These are phyloP conservation scores for Dendrolimus kikuchii DNA, from an alignment of 1,140 invertebrate genomes.

Conservation along the genomic window DNA sequence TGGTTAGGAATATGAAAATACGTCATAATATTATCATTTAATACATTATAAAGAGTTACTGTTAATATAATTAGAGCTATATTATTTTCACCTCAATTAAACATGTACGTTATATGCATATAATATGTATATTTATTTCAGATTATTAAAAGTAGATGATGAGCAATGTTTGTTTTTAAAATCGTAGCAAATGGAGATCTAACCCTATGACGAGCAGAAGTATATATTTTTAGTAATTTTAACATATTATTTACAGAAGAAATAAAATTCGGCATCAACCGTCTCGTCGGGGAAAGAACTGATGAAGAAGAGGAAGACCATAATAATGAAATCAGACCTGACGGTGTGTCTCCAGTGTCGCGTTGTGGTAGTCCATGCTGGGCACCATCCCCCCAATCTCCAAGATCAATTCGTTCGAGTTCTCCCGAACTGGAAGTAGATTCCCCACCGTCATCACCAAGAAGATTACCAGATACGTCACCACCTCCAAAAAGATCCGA, in stretches of 20 bases:
- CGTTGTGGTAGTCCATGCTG: slow-evolving; percentile 65
- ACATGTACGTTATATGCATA: too few species aligned
- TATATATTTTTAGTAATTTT: slow-evolving; percentile 1
- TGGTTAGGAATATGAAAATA: too few species aligned
- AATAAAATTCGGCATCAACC: slow-evolving; percentile 82
- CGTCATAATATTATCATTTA: too few species aligned
- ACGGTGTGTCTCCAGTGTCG: slow-evolving; percentile 55
- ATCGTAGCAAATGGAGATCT: too few species aligned
- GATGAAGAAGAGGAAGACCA: slow-evolving; percentile 70
- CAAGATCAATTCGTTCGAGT: slow-evolving; percentile 73
- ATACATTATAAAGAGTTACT: too few species aligned
- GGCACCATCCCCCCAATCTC: slow-evolving; percentile 66
- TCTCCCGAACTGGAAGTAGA: slow-evolving; percentile 82
- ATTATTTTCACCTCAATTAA: too few species aligned
- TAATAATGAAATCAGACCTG: slow-evolving; percentile 61
- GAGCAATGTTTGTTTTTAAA: too few species aligned
- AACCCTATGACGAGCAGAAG: not conserved
- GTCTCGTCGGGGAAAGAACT: slow-evolving; percentile 76
- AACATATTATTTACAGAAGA: slow-evolving; percentile 72
- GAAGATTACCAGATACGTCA: slow-evolving; percentile 67
- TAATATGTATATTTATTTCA: too few species aligned
- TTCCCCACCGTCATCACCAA: slow-evolving; percentile 75
- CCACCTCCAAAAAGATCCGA: slow-evolving; percentile 80
- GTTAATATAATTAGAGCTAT: too few species aligned
- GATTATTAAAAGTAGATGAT: too few species aligned